These are phyloP conservation scores for Melierax canorus DNA, from an alignment of 2,113 vertebrate genomes.

Conservation along the genomic window DNA sequence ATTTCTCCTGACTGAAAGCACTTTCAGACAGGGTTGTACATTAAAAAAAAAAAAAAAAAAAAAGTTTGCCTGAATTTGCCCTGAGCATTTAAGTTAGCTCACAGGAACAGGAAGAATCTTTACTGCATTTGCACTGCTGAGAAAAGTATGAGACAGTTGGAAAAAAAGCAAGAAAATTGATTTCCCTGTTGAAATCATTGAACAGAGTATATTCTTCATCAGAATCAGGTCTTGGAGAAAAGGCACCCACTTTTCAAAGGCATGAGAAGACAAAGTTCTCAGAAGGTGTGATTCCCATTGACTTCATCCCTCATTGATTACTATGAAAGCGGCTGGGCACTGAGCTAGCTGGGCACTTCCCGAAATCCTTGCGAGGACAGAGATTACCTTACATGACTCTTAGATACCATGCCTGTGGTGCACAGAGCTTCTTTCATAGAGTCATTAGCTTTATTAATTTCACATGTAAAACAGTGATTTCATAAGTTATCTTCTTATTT, in stretches of 20 bases:
- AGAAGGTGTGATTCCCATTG: neutral
- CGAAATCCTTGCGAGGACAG: neutral
- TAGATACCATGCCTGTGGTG: neutral
- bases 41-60: neutral
- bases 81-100: neutral
- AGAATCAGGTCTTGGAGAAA: neutral
- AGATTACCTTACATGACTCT: neutral
- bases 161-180: neutral
- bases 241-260: neutral
- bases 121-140: neutral
- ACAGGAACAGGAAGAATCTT: neutral
- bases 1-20: slow-evolving; percentile 28
- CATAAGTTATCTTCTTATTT: neutral
- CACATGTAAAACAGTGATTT: neutral
- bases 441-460: neutral
- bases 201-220: neutral
- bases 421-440: neutral
- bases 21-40: neutral
- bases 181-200: neutral
- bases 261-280: neutral
- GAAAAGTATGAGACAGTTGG: neutral
- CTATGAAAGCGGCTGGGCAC: neutral
- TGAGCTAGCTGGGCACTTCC: neutral
- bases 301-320: neutral
- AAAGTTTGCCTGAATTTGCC: neutral